Evolutionary conservation across 2,888 invertebrate species (phyloP).

Genomic region (Arge pagana): DNA sequence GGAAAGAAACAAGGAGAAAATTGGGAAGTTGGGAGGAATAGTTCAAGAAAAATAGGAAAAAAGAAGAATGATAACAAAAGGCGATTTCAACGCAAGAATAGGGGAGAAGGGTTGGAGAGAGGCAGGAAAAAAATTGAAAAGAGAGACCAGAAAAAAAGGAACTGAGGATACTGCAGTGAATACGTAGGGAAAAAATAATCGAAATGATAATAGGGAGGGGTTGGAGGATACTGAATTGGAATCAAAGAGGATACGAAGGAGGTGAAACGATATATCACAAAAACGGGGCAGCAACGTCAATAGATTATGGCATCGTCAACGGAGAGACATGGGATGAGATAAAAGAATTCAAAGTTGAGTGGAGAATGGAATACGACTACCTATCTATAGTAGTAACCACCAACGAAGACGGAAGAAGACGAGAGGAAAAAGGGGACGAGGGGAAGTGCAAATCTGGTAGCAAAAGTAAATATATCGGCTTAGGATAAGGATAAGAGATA

Average conservation of each 20-base stretch:
- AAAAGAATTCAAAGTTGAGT: conserved; percentile 6
- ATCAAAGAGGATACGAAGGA: conserved; percentile 20
- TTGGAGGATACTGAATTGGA: conserved; percentile 25
- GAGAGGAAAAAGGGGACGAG: too few relatives aligned
- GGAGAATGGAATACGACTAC: background rate
- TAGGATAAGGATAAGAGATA: too few relatives aligned
- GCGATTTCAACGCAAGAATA: conserved; percentile 21
- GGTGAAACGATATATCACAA: conserved; percentile 23
- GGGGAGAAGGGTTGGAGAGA: conserved; percentile 6
- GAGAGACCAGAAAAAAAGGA: conserved; percentile 18
- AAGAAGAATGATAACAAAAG: conserved; percentile 13
- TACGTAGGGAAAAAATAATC: too few relatives aligned
- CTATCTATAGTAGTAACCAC: conserved; percentile 9
- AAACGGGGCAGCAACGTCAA: conserved; percentile 14
- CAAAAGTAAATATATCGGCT: too few relatives aligned
- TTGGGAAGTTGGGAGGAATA: background rate
- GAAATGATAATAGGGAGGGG: conserved; percentile 14
- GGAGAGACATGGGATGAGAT: conserved; percentile 1
- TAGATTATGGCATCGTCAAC: conserved; percentile 18
- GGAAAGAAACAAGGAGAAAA: conserved; percentile 14
- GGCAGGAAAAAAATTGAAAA: conserved; percentile 23
- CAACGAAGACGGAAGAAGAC: conserved; percentile 25
- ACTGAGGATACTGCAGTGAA: too few relatives aligned
- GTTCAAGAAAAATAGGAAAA: background rate
- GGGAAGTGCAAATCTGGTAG: too few relatives aligned